Conservation (phyloP, 2,888 invertebrate genomes). For the Furcula furcula region DNA sequence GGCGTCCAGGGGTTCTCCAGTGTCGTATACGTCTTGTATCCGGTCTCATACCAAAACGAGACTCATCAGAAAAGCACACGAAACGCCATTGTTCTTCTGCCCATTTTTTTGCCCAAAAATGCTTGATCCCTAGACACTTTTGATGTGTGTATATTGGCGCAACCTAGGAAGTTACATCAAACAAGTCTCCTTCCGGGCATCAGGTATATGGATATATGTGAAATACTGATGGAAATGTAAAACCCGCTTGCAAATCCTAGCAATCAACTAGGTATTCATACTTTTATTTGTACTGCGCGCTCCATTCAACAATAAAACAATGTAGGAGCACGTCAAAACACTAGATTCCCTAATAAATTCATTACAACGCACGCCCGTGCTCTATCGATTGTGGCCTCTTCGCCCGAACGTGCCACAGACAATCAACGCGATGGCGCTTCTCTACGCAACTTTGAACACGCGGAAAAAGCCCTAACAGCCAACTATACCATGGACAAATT, state of each 20-base stretch:
- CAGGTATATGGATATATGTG: too few relatives aligned
- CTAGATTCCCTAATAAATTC: constrained; percentile 74
- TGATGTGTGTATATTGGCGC: too few relatives aligned
- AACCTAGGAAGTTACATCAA: too few relatives aligned
- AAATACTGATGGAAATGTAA: constrained; percentile 4
- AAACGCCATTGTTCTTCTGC: too few relatives aligned
- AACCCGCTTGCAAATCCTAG: neutral
- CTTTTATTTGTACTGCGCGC: neutral
- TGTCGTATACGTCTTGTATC: too few relatives aligned
- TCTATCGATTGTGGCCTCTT: constrained; percentile 80
- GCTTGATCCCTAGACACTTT: too few relatives aligned
- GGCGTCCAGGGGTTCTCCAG: too few relatives aligned
- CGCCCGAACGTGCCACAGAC: constrained; percentile 77
- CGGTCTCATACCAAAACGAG: too few relatives aligned
- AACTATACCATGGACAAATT: constrained; percentile 14
- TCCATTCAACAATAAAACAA: constrained; percentile 20
- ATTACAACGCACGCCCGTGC: constrained; percentile 80
- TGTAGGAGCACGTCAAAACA: constrained; percentile 36
- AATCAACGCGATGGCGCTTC: constrained; percentile 78
- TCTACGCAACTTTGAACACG: constrained; percentile 59
- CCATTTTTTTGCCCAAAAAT: too few relatives aligned
- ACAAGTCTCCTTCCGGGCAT: too few relatives aligned
- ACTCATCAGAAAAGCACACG: too few relatives aligned
- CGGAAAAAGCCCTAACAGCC: constrained; percentile 32
- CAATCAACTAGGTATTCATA: neutral